Evolutionary conservation across 2,113 vertebrate species (phyloP), one percentile per base, ranked within the genome.

Genomic region (Sialia sialis): DNA sequence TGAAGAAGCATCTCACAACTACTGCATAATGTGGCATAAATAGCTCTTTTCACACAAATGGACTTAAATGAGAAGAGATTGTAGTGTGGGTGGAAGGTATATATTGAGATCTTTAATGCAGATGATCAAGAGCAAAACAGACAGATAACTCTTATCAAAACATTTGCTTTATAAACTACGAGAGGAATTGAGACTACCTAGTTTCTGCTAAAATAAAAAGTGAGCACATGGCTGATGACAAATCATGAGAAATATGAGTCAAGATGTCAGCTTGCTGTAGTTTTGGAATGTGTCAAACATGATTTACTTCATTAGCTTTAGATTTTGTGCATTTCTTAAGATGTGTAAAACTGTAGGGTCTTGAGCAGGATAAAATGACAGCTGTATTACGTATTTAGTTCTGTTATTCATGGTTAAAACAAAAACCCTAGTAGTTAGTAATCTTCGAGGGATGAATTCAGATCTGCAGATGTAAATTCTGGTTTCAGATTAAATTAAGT

Each of bases 211-310:
- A 91, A 89, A 94, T 85, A 78, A 90, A 91, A 89, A 87, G 16
- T 36, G 82, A 90, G 67, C 75, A 70, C 87, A 85, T 85, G 87
- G 84, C 84, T 93, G 67, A 54, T 92, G 85, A 83, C 51, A 95
- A 70, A 87, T 91, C 84, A 74, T 85, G 75, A 85, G 78, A 69
- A 56, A 20, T 30, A 72, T 87, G 95, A 96, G 75, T 96, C 94
- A 95, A 66, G 89, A 69, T 89, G 78, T 89, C 78, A 91, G 46
- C 55, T 77, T 46, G 68, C 81, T 80, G 51, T 62, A 55, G 89
- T 78, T 89, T 91, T 34, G 70, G 54, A 69, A 87, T 14, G 49
- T 80, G 78, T 76, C 74, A 58, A 49, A 79, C 30, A 77, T 3
- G 1, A 44, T 80, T 68, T 94, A n/a, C 73, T 87, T 91, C 5